Evolutionary conservation across 2,888 invertebrate genomes (phyloP).

Genomic region (Cosmia trapezina): DNA sequence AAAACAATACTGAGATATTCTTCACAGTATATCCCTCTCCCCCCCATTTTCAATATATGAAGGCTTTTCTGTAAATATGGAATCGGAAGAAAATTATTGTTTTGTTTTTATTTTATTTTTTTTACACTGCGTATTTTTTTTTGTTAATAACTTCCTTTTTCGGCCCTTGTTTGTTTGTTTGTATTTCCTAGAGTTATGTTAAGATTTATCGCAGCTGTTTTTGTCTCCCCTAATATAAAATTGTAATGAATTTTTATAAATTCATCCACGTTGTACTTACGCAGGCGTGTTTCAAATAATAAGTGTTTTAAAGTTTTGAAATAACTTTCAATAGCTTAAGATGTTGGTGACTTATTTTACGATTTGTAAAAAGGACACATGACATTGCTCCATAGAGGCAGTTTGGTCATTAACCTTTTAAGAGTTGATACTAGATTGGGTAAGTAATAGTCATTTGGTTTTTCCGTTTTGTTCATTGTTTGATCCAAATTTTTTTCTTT

Average conservation of each 20-base stretch:
- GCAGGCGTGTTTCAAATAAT: constrained; percentile 30
- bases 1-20: constrained; percentile 24
- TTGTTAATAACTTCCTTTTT: neutral
- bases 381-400: constrained; percentile 27
- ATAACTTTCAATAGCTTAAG: constrained; percentile 11
- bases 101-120: neutral
- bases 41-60: constrained; percentile 20
- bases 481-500: constrained; percentile 12
- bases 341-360: constrained; percentile 21
- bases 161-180: neutral
- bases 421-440: constrained; percentile 17
- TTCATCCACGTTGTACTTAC: constrained; percentile 29
- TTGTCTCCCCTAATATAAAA: neutral
- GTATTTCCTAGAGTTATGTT: neutral
- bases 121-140: neutral
- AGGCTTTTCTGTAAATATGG: constrained; percentile 4
- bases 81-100: neutral
- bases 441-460: constrained; percentile 8
- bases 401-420: constrained; percentile 29
- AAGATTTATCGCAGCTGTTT: neutral
- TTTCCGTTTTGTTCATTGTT: neutral
- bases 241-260: neutral
- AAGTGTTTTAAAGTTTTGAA: constrained; percentile 26
- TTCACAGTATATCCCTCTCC: constrained; percentile 23
- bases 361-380: constrained; percentile 36